A percentile compares a stretch with the other conserved stretches of the same genome.
Conservation (phyloP, 2,888 invertebrate genomes). For the Idaea straminata region DNA sequence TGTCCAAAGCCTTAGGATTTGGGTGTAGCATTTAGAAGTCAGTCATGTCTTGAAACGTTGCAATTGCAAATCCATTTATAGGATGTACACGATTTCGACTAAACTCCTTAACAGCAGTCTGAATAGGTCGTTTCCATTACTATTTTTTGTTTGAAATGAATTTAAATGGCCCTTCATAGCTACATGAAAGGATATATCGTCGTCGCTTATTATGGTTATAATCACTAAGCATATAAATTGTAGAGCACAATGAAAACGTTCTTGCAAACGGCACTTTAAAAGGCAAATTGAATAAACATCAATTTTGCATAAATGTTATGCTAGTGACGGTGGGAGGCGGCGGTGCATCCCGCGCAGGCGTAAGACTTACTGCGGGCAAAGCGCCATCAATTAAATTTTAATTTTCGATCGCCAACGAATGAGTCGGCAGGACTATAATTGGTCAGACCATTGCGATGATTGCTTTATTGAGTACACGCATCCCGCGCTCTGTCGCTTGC, state of each 20-base stretch:
- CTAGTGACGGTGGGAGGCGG: constrained; percentile 39
- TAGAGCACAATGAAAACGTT: constrained; percentile 31
- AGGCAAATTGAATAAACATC: constrained; percentile 72
- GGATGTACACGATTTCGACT: constrained; percentile 52
- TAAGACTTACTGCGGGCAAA: constrained; percentile 43
- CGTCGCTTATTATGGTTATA: constrained; percentile 12
- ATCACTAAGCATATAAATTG: constrained; percentile 16
- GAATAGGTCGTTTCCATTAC: not conserved
- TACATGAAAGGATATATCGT: not conserved
- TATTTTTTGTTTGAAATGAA: not conserved
- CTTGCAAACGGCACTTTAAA: constrained; percentile 42
- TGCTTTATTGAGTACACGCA: constrained; percentile 73
- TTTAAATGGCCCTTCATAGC: not conserved
- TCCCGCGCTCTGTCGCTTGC: constrained; percentile 37
- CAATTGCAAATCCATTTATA: constrained; percentile 61
- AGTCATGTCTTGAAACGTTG: constrained; percentile 63
- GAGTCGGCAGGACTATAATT: constrained; percentile 65
- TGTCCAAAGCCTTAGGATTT: constrained; percentile 34
- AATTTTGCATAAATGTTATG: constrained; percentile 66
- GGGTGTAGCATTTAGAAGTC: constrained; percentile 66
- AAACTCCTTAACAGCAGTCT: constrained; percentile 15
- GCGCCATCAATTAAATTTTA: constrained; percentile 73
- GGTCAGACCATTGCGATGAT: constrained; percentile 64
- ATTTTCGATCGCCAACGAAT: constrained; percentile 67
- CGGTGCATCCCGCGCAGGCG: constrained; percentile 33